A percentile compares a stretch with the other conserved stretches of the same genome.
Conservation (phyloP, 2,888 invertebrate species). For the Octonoba sinensis region DNA sequence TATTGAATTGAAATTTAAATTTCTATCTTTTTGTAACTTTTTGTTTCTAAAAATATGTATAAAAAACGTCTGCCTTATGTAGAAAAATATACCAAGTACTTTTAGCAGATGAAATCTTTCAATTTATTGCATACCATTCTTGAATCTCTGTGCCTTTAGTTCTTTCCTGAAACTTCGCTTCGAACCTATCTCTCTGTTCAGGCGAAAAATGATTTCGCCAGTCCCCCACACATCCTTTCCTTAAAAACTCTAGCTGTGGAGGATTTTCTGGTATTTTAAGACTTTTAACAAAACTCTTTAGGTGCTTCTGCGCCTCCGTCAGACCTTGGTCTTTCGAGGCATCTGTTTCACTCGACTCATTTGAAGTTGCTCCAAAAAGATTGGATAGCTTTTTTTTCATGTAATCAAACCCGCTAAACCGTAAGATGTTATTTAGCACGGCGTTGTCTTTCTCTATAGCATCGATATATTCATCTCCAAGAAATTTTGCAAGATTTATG, state of each 20-base stretch:
- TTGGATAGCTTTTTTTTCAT: conserved; percentile 46
- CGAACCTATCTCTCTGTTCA: conserved; percentile 52
- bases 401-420: conserved; percentile 47
- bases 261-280: conserved; percentile 13
- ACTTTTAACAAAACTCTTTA: not conserved
- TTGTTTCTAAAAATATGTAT: no score
- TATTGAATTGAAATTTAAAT: no score
- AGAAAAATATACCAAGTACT: no score
- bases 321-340: not conserved
- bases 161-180: conserved; percentile 30
- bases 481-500: conserved; percentile 66
- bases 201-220: conserved; percentile 71
- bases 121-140: conserved; percentile 17
- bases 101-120: not conserved
- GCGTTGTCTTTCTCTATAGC: conserved; percentile 40
- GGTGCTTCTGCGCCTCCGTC: not conserved
- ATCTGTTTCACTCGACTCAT: not conserved
- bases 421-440: conserved; percentile 39
- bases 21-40: no score
- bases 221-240: conserved; percentile 71
- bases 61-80: no score
- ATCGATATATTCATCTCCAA: conserved; percentile 54
- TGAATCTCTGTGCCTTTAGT: conserved; percentile 44
- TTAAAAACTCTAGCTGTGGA: conserved; percentile 16
- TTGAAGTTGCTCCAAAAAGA: not conserved